Conservation (phyloP, 2,888 invertebrate species). For the Leptopilina syphax region DNA sequence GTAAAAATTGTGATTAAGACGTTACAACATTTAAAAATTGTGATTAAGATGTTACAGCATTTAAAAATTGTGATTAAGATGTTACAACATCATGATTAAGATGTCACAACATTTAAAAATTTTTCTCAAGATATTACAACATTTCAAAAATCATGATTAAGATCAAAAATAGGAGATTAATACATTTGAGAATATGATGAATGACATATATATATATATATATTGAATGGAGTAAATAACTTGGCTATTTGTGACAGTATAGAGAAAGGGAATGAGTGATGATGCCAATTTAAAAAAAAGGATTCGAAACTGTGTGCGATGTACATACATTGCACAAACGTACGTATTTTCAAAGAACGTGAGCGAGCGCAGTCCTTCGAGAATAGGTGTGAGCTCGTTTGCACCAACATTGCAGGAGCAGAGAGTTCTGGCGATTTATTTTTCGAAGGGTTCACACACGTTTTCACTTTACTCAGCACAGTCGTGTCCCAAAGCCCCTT, state of each 20-base stretch:
- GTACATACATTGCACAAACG: neutral
- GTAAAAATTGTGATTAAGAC: too few relatives aligned
- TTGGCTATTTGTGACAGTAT: constrained; percentile 17
- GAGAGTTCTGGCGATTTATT: constrained; percentile 46
- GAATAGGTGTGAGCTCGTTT: constrained; percentile 34
- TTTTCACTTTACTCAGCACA: constrained; percentile 47
- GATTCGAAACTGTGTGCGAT: constrained; percentile 8
- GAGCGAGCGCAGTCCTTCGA: constrained; percentile 17
- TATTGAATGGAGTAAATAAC: neutral
- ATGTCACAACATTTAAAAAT: too few relatives aligned
- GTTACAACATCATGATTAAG: too few relatives aligned
- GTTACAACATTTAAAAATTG: too few relatives aligned
- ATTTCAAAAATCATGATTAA: too few relatives aligned
- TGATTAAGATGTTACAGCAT: too few relatives aligned
- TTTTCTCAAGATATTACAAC: too few relatives aligned
- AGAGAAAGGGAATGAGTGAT: constrained; percentile 22
- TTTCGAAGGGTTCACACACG: constrained; percentile 48
- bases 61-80: too few relatives aligned
- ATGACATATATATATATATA: neutral
- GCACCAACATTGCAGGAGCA: constrained; percentile 38
- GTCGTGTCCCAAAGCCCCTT: constrained; percentile 23
- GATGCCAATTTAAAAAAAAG: constrained; percentile 6
- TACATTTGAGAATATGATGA: too few relatives aligned
- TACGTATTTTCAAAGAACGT: constrained; percentile 32
- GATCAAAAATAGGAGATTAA: too few relatives aligned